Evolutionary conservation across 2,113 vertebrate species (phyloP).

Genomic region (Cynopterus brachyotis): DNA sequence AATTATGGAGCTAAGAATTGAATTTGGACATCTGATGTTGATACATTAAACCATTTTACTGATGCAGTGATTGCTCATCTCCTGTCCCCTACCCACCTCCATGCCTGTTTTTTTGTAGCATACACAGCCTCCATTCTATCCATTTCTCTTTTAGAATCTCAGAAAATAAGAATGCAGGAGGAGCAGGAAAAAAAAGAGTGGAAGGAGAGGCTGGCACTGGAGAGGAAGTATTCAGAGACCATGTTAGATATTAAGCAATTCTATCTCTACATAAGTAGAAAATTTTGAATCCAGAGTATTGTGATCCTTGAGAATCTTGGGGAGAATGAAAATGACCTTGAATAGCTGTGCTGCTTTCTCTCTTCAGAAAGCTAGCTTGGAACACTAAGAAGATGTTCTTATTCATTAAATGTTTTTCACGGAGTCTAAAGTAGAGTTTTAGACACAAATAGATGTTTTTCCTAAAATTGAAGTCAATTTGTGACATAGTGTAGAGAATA

Average conservation of each 20-base stretch:
- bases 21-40: neutral
- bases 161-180: neutral
- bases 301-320: neutral
- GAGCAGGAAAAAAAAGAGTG: neutral
- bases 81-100: too few relatives aligned
- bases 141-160: neutral
- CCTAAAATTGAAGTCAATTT: constrained; percentile 1
- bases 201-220: neutral
- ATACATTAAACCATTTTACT: neutral
- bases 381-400: neutral
- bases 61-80: neutral
- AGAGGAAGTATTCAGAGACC: neutral
- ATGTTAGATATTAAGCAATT: neutral
- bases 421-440: neutral
- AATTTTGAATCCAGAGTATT: neutral
- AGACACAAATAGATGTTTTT: constrained; percentile 17
- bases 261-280: neutral
- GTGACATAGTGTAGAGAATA: neutral
- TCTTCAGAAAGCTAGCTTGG: neutral
- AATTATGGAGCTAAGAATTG: neutral
- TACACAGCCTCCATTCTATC: neutral
- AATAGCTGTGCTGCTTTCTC: neutral
- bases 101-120: neutral
- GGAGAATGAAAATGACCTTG: neutral
- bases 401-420: neutral